Base-by-base conservation (phyloP, 2,797 vertebrate genomes). In the Streptopelia turtur region DNA sequence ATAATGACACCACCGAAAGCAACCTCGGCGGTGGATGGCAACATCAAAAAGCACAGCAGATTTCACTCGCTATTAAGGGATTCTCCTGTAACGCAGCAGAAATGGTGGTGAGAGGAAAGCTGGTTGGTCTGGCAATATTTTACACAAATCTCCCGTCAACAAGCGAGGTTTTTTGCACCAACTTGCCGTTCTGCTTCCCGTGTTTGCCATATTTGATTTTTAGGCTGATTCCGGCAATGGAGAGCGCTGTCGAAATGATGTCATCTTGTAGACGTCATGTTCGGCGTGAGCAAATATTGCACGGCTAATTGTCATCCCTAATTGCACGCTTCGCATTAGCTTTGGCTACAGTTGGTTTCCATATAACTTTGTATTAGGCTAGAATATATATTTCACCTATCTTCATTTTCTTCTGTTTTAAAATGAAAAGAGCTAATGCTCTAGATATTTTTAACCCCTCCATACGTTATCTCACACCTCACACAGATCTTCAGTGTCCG, bases 1-100 rank as follows among this genome's bases (percentile, higher is more conserved):
- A 97, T 92, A 90, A 95, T 49, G 91, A 93, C 96, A 95, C 96
- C 87, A 87, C 90, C 35, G 43, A 97, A 96, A 94, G 90, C 87
- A 70, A 75, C 93, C 82, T 94, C 39, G 31, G 80, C 2, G 16
- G 47, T 70, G 71, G 84, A 90, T 82, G 93, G 88, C 78, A 84
- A 80, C 84, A 77, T 96, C 92, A 93, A 88, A 92, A 69, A 89
- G 60, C 53, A 25, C 75, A 43, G 90, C 77, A 86, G 83, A 95
- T 93, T 83, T 93, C 69, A 41, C 81, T 92, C 91, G 78, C 89
- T 70, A 16, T 93, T 66, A 91, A 90, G 76, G 81, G 85, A 87
- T 91, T 85, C 90, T 63, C 82, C 68, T 78, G 63, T 59, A 30
- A 94, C 45, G 66, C 28, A 28, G 70, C 63, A 10, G 88, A 49